Conservation (phyloP, 2,888 invertebrate genomes). For the Tiphia femorata region DNA sequence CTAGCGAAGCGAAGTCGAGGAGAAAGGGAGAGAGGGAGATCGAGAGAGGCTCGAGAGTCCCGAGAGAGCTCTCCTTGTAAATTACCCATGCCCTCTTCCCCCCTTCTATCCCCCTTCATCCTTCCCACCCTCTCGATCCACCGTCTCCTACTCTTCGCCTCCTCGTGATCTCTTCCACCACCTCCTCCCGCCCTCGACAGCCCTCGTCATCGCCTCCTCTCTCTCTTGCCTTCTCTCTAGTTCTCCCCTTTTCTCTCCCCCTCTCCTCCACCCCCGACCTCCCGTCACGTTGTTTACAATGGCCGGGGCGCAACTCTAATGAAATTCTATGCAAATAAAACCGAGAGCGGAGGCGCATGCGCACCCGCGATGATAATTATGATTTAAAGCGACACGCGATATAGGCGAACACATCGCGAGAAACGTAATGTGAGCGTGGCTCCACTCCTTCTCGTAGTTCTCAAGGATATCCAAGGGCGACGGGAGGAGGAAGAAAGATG, state of each 20-base stretch:
- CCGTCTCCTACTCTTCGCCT: not conserved
- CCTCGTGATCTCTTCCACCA: not conserved
- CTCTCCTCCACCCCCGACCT: conserved; percentile 6
- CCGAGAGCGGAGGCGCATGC: too few species aligned
- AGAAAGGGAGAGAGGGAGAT: conserved; percentile 40
- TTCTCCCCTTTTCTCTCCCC: not conserved
- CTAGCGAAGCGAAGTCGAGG: conserved; percentile 1
- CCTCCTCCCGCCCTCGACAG: not conserved
- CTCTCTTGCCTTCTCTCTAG: not conserved
- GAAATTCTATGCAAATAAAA: conserved; percentile 62
- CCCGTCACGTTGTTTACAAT: conserved; percentile 57
- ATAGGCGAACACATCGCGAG: conserved; percentile 2
- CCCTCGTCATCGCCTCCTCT: not conserved
- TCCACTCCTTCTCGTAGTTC: too few species aligned
- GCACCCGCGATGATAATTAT: conserved; percentile 48
- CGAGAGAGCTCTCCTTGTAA: conserved; percentile 56
- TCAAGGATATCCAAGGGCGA: too few species aligned
- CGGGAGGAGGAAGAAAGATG: not conserved
- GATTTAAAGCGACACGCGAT: conserved; percentile 36
- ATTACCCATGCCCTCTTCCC: conserved; percentile 42
- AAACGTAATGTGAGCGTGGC: conserved; percentile 8
- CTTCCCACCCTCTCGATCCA: not conserved
- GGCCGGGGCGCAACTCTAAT: conserved; percentile 52
- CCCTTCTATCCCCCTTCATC: not conserved
- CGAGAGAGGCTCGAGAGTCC: conserved; percentile 53